Evolutionary conservation across 2,797 vertebrate species (phyloP).

Genomic region (Rhabdophis nuchalis): DNA sequence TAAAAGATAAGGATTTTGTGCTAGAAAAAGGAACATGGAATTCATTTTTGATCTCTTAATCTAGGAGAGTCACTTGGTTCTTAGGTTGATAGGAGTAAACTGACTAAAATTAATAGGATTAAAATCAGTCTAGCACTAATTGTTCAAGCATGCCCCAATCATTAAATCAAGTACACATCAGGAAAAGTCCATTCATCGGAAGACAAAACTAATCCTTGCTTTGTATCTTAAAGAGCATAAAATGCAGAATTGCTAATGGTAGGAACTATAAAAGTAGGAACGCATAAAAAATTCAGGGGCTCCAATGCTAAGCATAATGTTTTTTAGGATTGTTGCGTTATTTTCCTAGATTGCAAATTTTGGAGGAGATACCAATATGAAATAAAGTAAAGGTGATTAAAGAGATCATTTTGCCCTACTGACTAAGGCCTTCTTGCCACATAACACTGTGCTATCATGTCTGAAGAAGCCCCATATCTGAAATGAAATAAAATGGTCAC

Average conservation of each 20-base stretch:
- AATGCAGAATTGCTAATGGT: background rate
- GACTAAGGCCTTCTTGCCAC: background rate
- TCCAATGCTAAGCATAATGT: background rate
- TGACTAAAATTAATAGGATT: background rate
- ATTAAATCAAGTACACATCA: background rate
- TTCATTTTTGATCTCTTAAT: background rate
- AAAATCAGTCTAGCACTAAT: background rate
- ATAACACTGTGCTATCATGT: background rate
- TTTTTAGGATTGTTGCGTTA: background rate
- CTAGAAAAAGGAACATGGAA: background rate
- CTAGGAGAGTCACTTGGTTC: background rate
- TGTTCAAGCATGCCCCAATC: background rate
- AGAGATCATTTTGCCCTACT: background rate
- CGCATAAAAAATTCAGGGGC: background rate
- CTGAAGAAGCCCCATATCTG: background rate
- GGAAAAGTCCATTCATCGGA: background rate
- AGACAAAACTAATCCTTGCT: background rate
- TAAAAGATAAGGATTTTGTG: background rate
- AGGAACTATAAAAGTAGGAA: background rate
- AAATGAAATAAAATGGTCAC: background rate
- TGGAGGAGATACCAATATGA: background rate
- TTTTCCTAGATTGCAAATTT: slow-evolving; percentile 10
- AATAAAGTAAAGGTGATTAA: background rate
- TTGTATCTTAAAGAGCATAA: background rate
- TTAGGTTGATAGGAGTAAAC: background rate